Base-by-base conservation (phyloP, 2,888 invertebrate species). In the Dastarcus helophoroides region DNA sequence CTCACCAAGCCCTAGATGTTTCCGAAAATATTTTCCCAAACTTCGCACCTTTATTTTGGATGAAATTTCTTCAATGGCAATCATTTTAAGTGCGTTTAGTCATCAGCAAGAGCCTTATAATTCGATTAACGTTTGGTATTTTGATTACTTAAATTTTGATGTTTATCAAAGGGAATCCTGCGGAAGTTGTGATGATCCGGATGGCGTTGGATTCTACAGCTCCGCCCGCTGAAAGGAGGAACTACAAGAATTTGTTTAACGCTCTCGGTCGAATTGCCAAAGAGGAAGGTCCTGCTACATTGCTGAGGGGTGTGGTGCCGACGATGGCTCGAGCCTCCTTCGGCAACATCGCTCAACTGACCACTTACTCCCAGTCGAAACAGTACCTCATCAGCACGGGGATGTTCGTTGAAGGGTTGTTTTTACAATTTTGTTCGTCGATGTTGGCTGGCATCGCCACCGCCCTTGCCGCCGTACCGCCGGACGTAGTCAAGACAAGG, bases 121-220 rank as follows among this genome's bases (percentile, higher is more conserved):
- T n/a, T n/a, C n/a, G n/a, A n/a, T n/a, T n/a, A n/a, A n/a, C n/a
- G n/a, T n/a, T n/a, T n/a, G n/a, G n/a, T n/a, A n/a, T n/a, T n/a
- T n/a, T n/a, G n/a, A n/a, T n/a, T n/a, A n/a, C n/a, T n/a, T n/a
- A n/a, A n/a, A n/a, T n/a, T n/a, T n/a, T n/a, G n/a, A n/a, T n/a
- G n/a, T n/a, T n/a, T n/a, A n/a, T n/a, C n/a, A n/a, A n/a, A n/a
- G n/a, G 60, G 24, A 97, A 93, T 0, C 97, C 97, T 1, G 94
- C 97, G 0, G 97, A 98, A 65, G 84, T 97, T 25, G 84, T 91
- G 0, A 72, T 98, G 21, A 90, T 98, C 43, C 69, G 98, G 36
- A 98, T 98, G 98, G 95, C 97, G 10, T 79, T 94, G 0, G 97
- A 99, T 63, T 98, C 97, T 5, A 75, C 93, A 38, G 65, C 97